Conservation (phyloP, 2,797 vertebrate species). For the Aselliscus stoliczkanus region DNA sequence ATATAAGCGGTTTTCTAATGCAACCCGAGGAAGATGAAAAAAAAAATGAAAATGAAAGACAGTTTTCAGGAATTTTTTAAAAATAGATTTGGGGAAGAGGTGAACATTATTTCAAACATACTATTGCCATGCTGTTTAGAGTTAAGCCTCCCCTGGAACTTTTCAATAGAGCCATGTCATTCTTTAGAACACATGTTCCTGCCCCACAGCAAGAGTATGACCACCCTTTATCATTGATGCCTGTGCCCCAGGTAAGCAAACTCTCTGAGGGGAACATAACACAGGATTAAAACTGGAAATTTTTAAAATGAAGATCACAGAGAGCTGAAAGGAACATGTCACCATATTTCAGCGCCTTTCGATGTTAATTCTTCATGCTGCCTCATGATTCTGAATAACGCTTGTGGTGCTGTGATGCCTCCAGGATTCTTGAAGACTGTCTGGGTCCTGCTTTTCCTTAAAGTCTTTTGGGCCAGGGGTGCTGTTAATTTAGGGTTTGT, state of each 20-base stretch:
- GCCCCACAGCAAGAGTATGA: not conserved
- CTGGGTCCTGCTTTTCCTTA: not conserved
- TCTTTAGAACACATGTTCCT: not conserved
- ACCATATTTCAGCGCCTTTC: rapidly evolving
- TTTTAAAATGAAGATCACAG: not conserved
- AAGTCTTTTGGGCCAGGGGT: not conserved
- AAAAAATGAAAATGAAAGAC: not conserved
- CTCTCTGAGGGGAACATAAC: not conserved
- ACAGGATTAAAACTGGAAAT: not conserved
- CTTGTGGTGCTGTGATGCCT: rapidly evolving
- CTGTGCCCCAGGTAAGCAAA: not conserved
- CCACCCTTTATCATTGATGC: not conserved
- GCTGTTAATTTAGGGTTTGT: not conserved
- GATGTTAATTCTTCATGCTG: not conserved
- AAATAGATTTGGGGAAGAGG: not conserved
- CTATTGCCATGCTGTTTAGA: not conserved
- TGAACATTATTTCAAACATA: not conserved
- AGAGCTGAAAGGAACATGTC: not conserved
- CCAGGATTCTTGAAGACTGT: not conserved
- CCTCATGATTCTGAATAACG: not conserved
- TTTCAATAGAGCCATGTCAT: not conserved
- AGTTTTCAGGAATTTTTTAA: not conserved
- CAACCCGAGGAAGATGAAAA: not conserved
- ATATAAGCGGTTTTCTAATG: not conserved
- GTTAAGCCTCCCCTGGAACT: not conserved